Evolutionary conservation across 2,113 vertebrate genomes (phyloP).

Genomic region (Merops nubicus): DNA sequence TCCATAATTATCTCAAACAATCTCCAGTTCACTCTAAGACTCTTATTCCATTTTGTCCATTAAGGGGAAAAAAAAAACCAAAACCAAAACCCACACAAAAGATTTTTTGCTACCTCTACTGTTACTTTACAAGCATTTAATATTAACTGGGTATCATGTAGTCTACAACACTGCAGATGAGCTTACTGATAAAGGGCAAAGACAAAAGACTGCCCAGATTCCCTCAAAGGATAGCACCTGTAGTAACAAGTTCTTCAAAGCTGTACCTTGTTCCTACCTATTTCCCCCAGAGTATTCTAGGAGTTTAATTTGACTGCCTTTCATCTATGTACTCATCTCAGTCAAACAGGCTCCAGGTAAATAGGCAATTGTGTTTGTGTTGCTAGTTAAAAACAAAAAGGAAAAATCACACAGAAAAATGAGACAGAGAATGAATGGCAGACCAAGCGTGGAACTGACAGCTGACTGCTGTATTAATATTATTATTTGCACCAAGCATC

Average conservation of each 20-base stretch:
- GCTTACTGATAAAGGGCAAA: neutral
- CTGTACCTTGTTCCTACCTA: neutral
- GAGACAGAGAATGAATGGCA: neutral
- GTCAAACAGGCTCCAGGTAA: neutral
- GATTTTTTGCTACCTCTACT: neutral
- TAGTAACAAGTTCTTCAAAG: neutral
- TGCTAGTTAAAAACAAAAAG: neutral
- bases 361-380: neutral
- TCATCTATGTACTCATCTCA: neutral
- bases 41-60: neutral
- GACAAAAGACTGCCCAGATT: neutral
- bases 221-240: neutral
- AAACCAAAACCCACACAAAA: rapidly evolving
- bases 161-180: neutral
- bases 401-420: neutral
- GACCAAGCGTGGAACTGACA: neutral
- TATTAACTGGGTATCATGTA: neutral
- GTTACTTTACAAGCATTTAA: neutral
- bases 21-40: neutral
- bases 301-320: neutral
- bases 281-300: neutral
- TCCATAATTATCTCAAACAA: neutral
- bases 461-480: neutral
- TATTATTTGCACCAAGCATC: neutral
- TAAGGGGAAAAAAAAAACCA: too few species aligned